Conservation (phyloP, 2,113 vertebrate genomes). For the Rostratula benghalensis region DNA sequence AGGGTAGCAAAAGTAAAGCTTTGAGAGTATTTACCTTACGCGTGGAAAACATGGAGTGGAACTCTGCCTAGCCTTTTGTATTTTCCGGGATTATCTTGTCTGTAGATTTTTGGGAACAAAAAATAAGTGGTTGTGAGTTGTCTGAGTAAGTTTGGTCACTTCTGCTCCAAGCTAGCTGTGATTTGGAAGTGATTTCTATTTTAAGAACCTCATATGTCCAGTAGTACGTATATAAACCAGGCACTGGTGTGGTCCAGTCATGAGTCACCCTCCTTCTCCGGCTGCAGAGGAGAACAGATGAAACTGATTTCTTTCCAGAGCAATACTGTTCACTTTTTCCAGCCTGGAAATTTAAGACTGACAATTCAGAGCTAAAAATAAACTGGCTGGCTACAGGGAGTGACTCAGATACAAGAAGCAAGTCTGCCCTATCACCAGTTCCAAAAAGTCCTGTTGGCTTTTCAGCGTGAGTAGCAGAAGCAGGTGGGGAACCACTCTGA, state of each 20-base stretch:
- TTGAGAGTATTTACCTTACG: not conserved
- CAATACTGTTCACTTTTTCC: slow-evolving; percentile 67
- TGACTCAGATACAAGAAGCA: slow-evolving; percentile 64
- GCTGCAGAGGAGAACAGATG: not conserved
- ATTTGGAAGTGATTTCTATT: not conserved
- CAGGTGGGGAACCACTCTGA: slow-evolving; percentile 70
- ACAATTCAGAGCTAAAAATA: slow-evolving; percentile 80
- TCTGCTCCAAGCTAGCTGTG: not conserved
- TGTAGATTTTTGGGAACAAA: not conserved
- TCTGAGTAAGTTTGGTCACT: not conserved
- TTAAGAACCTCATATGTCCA: not conserved
- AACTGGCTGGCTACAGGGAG: slow-evolving; percentile 38
- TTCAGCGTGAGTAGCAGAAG: slow-evolving; percentile 55
- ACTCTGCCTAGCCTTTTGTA: not conserved
- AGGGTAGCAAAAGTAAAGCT: not conserved
- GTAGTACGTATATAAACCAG: not conserved
- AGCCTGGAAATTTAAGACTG: slow-evolving; percentile 65
- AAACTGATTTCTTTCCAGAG: slow-evolving; percentile 41
- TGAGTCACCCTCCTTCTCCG: not conserved
- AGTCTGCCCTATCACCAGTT: slow-evolving; percentile 41
- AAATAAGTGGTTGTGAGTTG: not conserved
- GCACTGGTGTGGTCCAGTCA: not conserved
- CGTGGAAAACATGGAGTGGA: not conserved
- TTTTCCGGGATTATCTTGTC: not conserved
- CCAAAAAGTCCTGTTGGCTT: slow-evolving; percentile 7